Evolutionary conservation across 2,797 vertebrate species (phyloP).

Genomic region (Chanos chanos): DNA sequence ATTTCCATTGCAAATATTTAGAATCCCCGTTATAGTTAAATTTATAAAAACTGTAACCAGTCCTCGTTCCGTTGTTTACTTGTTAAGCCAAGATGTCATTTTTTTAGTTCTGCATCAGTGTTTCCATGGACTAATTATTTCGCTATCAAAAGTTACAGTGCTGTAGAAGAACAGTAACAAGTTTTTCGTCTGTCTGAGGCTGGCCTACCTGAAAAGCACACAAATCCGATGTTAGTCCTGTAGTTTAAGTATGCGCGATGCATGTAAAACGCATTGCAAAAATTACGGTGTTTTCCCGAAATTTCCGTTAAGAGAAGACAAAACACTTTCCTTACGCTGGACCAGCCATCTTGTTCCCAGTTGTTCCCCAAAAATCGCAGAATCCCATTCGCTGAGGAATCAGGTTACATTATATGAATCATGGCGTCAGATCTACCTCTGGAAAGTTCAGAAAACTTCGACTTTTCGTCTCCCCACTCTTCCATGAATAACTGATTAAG

Average conservation of each 20-base stretch:
- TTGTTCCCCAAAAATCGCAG: constrained; percentile 51
- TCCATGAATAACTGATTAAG: background rate
- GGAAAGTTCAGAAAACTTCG: constrained; percentile 40
- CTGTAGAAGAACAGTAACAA: background rate
- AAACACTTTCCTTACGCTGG: constrained; percentile 45
- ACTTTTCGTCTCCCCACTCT: background rate
- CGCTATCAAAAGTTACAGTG: background rate
- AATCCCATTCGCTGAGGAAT: constrained; percentile 56
- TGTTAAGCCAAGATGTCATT: background rate
- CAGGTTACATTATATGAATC: constrained; percentile 63
- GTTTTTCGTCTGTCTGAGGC: background rate
- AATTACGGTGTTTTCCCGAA: no score
- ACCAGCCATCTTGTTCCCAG: constrained; percentile 79
- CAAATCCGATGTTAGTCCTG: no score
- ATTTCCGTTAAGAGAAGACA: constrained; percentile 44
- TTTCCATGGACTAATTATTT: background rate
- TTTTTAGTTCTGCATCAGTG: constrained; percentile 1
- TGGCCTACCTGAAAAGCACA: no score
- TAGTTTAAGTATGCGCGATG: no score
- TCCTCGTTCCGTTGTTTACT: background rate
- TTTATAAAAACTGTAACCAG: background rate
- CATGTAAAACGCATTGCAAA: no score
- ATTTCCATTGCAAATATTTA: background rate
- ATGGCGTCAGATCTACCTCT: constrained; percentile 55
- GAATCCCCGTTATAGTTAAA: background rate